Base-by-base conservation (phyloP, 1,140 invertebrate species). In the Zophobas morio region DNA sequence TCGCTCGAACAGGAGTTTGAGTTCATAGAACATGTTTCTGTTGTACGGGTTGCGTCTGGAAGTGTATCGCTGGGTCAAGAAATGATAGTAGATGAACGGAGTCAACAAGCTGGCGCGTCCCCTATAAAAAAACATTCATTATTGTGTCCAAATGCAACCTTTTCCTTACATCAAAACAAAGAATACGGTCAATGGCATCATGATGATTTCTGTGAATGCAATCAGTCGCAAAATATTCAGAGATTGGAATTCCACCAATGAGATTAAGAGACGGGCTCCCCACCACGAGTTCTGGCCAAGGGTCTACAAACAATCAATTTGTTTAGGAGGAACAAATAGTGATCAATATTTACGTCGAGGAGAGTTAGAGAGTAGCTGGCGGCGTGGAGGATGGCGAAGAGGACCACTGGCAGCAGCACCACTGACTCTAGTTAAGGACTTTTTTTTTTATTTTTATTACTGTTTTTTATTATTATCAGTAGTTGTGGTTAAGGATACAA, bases 1-100 rank as follows among this genome's bases (percentile, higher is more conserved):
- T 20, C 87, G 84, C 84, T 95, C 93, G 5, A 90, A 86, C 2
- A 89, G 83, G 51, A 92, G 84, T 47, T 94, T 89, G 72, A 96
- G 85, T 86, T 97, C 96, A 71, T 90, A 89, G 88, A 97, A 98
- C 85, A 96, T 93, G 80, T 94, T 95, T 78, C 96, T 92, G 34
- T 95, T 98, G 87, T 97, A 98, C 0, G 97, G 97, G 90, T 99
- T 99, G 82, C 98, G 93, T 74, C 95, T 91, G 2, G 97, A 99
- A 46, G 93, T 88, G 87, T 99, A 97, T 60, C 98, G 92, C 82
- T 97, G 87, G 53, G 92, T 91, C 75, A 99, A 88, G 87, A 99
- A 99, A 84, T 98, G 95, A 87, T 98, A 99, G 88, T 99, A 99
- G 60, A 98, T 91, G 85, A 99, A 94, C 46, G 96, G 96, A 42